A percentile compares a stretch with the other conserved stretches of the same genome.
phyloP scores from a whole-genome alignment of 2,888 invertebrate species.

The Nymphalis polychloros region DNA sequence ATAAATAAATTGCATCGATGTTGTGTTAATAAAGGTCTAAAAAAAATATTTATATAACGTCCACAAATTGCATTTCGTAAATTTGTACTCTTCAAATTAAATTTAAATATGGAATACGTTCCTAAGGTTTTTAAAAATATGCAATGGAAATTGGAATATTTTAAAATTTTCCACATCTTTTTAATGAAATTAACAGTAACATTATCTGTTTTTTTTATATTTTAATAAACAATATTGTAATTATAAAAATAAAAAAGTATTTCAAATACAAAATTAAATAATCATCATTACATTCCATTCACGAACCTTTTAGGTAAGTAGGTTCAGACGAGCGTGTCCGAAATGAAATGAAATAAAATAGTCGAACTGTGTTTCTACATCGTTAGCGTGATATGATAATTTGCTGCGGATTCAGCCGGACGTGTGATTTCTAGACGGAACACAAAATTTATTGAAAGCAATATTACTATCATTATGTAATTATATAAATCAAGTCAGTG shows the following conservation, averaged over 20 bases:
- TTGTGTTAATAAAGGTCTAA: not conserved
- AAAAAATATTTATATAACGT: conserved; percentile 10
- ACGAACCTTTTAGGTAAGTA: conserved; percentile 18
- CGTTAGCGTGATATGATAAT: conserved; percentile 23
- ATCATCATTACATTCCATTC: not conserved
- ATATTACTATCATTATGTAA: conserved; percentile 17
- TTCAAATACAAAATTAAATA: not conserved
- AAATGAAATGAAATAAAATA: conserved; percentile 15
- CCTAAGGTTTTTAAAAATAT: not conserved
- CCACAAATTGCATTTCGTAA: not conserved
- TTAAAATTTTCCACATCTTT: no score
- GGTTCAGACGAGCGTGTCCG: conserved; percentile 21
- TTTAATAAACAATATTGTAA: no score
- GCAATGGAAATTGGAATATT: not conserved
- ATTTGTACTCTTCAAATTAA: not conserved
- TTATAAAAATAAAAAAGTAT: no score
- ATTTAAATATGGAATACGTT: not conserved
- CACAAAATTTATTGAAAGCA: conserved; percentile 25
- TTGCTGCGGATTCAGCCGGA: conserved; percentile 39
- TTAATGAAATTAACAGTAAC: no score
- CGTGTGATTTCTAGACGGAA: conserved; percentile 54
- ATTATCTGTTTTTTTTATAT: no score
- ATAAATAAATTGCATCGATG: conserved; percentile 16
- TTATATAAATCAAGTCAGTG: conserved; percentile 11
- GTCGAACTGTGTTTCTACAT: conserved; percentile 16